A percentile compares a stretch with the other conserved stretches of the same genome.
Conservation (phyloP, 2,797 vertebrate genomes). For the Enoplosus armatus region DNA sequence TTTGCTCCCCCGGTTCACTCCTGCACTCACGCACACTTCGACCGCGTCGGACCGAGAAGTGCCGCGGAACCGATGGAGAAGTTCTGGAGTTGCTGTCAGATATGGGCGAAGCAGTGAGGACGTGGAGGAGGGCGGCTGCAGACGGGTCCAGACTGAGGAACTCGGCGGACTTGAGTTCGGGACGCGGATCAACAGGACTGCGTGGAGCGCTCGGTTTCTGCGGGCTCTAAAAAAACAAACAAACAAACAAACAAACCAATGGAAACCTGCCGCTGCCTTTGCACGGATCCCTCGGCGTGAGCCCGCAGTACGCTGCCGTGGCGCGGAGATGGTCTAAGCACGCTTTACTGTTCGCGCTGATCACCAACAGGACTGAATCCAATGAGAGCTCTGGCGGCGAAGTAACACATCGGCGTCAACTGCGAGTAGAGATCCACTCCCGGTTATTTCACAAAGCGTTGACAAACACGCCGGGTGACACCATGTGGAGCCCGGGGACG, state of each 20-base stretch:
- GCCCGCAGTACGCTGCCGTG: background rate
- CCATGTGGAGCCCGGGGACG: slow-evolving; percentile 75
- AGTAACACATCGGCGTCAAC: background rate
- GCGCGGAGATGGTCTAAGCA: slow-evolving; percentile 47
- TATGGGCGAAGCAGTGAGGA: slow-evolving; percentile 22
- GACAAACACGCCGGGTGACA: slow-evolving; percentile 30
- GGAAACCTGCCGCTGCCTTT: slow-evolving; percentile 3
- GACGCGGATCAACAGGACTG: slow-evolving; percentile 31
- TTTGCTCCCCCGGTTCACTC: background rate
- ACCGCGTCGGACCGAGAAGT: too few species aligned
- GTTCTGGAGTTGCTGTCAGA: slow-evolving; percentile 19
- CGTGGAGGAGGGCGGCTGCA: slow-evolving; percentile 36
- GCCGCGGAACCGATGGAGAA: background rate
- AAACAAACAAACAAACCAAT: too few species aligned
- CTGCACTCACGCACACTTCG: too few species aligned
- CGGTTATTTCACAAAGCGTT: background rate
- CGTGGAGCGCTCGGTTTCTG: background rate
- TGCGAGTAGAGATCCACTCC: background rate
- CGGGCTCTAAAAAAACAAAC: slow-evolving; percentile 5
- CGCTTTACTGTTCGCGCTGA: slow-evolving; percentile 1
- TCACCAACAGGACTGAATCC: slow-evolving; percentile 26
- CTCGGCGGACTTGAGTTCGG: background rate
- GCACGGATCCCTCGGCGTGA: slow-evolving; percentile 5
- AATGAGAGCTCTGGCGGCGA: slow-evolving; percentile 20
- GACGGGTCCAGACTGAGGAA: slow-evolving; percentile 3